Percentiles rank a stretch among this genome's conserved stretches.
These are phyloP conservation scores for Brachionus rotundiformis DNA, from an alignment of 1,140 invertebrate species.

Conservation along the genomic window DNA sequence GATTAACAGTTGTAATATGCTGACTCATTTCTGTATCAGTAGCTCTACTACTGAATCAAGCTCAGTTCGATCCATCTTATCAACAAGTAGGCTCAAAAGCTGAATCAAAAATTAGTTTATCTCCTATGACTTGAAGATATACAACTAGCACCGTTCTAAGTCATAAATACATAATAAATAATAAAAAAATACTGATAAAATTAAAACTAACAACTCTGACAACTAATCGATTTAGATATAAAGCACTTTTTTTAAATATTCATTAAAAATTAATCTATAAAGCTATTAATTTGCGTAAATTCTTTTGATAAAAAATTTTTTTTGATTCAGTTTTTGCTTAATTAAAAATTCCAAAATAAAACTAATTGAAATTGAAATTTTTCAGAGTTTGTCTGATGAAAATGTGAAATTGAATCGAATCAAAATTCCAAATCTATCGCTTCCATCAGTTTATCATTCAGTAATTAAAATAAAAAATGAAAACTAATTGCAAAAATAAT, in stretches of 20 bases:
- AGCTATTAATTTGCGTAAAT: neutral
- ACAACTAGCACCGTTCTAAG: no score
- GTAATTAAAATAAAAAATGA: slow-evolving; percentile 10
- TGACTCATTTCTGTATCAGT: slow-evolving; percentile 46
- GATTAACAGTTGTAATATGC: slow-evolving; percentile 51
- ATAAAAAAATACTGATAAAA: neutral
- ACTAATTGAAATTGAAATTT: neutral
- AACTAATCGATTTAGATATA: neutral
- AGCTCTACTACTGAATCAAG: slow-evolving; percentile 52
- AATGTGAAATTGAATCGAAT: slow-evolving; percentile 38
- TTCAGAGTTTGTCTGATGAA: slow-evolving; percentile 43
- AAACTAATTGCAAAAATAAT: slow-evolving; percentile 10
- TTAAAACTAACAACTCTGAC: neutral
- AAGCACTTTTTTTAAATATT: neutral
- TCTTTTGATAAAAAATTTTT: slow-evolving; percentile 5
- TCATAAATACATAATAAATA: neutral
- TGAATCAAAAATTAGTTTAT: neutral
- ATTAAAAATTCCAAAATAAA: neutral
- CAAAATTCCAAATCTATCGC: slow-evolving; percentile 46
- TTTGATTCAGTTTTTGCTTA: slow-evolving; percentile 6
- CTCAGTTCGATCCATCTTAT: slow-evolving; percentile 20
- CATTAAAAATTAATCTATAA: neutral
- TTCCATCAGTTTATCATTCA: slow-evolving; percentile 48
- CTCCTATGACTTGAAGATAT: neutral
- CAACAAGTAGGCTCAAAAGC: neutral